Evolutionary conservation across 1,140 invertebrate genomes (phyloP).

Genomic region (Asbolus verrucosus): DNA sequence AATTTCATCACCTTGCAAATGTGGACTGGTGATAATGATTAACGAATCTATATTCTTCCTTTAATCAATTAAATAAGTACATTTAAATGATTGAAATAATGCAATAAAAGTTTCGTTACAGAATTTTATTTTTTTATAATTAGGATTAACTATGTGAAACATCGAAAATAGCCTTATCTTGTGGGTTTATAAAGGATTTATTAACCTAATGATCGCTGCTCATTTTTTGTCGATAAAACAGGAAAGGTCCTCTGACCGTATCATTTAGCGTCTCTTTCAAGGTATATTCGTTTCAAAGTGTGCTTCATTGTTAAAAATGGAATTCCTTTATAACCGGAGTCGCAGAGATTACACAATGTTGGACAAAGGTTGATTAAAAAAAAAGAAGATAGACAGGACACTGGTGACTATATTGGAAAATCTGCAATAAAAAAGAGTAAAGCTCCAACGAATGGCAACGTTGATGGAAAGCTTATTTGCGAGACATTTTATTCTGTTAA

Average conservation of each 20-base stretch:
- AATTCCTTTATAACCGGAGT: constrained; percentile 13
- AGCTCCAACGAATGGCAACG: background rate
- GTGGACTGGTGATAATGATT: too few species aligned
- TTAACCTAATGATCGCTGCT: constrained; percentile 14
- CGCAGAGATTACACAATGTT: constrained; percentile 6
- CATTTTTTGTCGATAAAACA: constrained; percentile 9
- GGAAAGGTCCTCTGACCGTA: background rate
- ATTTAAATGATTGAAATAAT: too few species aligned
- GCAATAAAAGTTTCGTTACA: too few species aligned
- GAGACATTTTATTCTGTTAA: background rate
- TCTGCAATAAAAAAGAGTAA: constrained; percentile 10
- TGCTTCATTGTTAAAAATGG: background rate
- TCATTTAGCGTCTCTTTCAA: background rate
- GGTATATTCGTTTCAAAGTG: background rate
- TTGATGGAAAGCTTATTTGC: constrained; percentile 15
- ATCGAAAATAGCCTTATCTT: constrained; percentile 16
- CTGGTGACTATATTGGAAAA: constrained; percentile 26
- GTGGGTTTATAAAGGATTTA: constrained; percentile 26
- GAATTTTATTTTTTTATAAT: too few species aligned
- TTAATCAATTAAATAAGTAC: too few species aligned
- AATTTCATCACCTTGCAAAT: too few species aligned
- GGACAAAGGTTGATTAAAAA: constrained; percentile 30
- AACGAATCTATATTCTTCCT: too few species aligned
- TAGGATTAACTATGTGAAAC: constrained; percentile 9
- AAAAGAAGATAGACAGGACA: constrained; percentile 23